Evolutionary conservation across 2,113 vertebrate genomes (phyloP).

Genomic region (Taurulus bubalis): DNA sequence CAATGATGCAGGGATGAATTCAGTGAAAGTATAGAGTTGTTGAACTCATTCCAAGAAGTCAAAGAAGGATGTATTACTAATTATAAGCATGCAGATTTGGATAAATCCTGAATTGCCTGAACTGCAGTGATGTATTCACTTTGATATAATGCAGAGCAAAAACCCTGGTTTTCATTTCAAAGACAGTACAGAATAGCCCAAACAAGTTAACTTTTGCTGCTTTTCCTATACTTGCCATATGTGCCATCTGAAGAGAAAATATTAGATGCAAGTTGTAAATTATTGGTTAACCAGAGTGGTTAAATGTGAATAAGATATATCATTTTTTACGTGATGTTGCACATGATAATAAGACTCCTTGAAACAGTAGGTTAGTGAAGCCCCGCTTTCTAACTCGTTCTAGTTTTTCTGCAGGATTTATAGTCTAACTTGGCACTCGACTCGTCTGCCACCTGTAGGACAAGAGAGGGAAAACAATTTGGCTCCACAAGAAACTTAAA

Average conservation of each 20-base stretch:
- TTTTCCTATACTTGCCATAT: neutral
- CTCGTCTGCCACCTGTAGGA: constrained; percentile 43
- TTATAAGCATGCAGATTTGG: neutral
- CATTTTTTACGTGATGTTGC: neutral
- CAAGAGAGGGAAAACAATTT: neutral
- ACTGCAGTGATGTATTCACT: neutral
- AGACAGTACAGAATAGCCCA: neutral
- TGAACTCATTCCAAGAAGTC: constrained; percentile 12
- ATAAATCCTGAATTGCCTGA: neutral
- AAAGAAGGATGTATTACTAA: neutral
- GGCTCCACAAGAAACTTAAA: neutral
- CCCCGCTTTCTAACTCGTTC: neutral
- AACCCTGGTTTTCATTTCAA: neutral
- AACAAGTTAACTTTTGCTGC: neutral
- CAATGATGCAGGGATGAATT: constrained; percentile 1
- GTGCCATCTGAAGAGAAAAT: neutral
- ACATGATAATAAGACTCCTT: neutral
- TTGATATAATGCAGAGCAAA: neutral
- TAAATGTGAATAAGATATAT: neutral
- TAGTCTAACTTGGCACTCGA: neutral
- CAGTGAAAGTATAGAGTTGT: neutral
- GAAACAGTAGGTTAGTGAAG: neutral
- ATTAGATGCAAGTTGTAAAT: neutral
- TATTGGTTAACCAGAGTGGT: neutral
- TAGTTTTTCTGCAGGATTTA: neutral